phyloP scores from a whole-genome alignment of 2,113 vertebrate species.

The Periophthalmodon schlosseri region DNA sequence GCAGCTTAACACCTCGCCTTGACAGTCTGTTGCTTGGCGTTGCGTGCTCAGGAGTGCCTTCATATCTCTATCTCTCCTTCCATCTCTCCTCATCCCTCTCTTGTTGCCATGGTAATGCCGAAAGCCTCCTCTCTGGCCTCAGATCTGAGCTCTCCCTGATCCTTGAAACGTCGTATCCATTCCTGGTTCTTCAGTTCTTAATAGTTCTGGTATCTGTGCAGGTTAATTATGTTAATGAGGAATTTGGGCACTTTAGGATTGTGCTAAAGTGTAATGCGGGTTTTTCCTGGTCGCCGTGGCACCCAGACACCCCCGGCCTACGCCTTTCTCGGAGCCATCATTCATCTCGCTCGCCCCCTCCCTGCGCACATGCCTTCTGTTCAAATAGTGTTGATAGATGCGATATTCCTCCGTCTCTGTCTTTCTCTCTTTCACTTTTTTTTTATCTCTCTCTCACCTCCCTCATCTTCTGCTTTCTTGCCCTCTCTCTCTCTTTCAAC shows the following conservation, averaged over 20 bases:
- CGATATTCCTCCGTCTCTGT: slow-evolving; percentile 53
- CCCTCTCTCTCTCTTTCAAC: background rate
- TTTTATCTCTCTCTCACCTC: background rate
- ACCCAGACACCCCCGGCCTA: slow-evolving; percentile 77
- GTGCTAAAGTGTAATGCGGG: slow-evolving; percentile 34
- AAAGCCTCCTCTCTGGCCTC: slow-evolving; percentile 55
- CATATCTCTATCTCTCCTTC: slow-evolving; percentile 56
- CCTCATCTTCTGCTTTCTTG: background rate
- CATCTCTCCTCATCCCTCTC: slow-evolving; percentile 59
- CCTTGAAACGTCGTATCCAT: slow-evolving; percentile 19
- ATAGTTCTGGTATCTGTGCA: slow-evolving; percentile 19
- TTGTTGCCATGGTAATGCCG: slow-evolving; percentile 79
- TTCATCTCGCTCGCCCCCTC: slow-evolving; percentile 73
- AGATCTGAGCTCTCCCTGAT: slow-evolving; percentile 70
- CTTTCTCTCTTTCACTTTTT: background rate
- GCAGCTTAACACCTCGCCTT: background rate
- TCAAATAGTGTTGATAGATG: slow-evolving; percentile 73
- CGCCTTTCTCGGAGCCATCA: slow-evolving; percentile 76
- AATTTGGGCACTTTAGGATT: background rate
- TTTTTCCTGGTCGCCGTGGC: slow-evolving; percentile 32
- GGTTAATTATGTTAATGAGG: slow-evolving; percentile 42
- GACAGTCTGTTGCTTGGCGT: slow-evolving; percentile 27
- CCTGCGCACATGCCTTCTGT: slow-evolving; percentile 64
- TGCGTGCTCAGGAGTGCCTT: slow-evolving; percentile 41
- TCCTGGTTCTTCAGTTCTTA: too few species aligned